Conservation (phyloP, 1,140 invertebrate genomes). For the honey bee (Apis mellifera) region Amel_HAv3.1 CM009933.2:5065001-5065500, state of each 20-base stretch:
- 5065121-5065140: slow-evolving; percentile 37
- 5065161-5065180: background rate
- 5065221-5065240: slow-evolving; percentile 8
- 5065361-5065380: background rate
- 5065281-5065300: too few relatives aligned
- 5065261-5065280: too few relatives aligned
- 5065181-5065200: background rate
- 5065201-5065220: too few relatives aligned
- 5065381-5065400: background rate
- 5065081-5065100: slow-evolving; percentile 20
- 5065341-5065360: background rate
- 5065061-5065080: background rate
- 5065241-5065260: background rate
- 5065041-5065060: background rate
- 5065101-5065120: background rate
- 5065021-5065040: too few relatives aligned
- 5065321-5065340: background rate
- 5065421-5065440: background rate
- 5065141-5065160: slow-evolving; percentile 13
- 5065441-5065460: too few relatives aligned
- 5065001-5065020: too few relatives aligned
- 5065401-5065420: too few relatives aligned
- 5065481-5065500: too few relatives aligned
- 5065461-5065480: too few relatives aligned
- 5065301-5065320: background rate